Conservation (phyloP, 2,113 vertebrate species). For the Fulmarus glacialis region DNA sequence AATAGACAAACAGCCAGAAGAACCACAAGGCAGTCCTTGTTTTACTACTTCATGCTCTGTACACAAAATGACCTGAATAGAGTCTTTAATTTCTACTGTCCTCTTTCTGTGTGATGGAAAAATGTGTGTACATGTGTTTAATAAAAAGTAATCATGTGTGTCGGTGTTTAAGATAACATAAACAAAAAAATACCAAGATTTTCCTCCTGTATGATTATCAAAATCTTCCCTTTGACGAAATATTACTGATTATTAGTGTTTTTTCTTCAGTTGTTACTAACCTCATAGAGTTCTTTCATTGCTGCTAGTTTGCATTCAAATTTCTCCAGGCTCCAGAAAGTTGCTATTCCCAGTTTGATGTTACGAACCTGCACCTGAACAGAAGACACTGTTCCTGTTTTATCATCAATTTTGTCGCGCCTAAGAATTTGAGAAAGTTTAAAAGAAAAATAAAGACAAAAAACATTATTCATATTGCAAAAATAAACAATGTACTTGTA, state of each 20-base stretch:
- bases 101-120: neutral
- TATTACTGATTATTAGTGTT: neutral
- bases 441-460: neutral
- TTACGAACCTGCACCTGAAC: conserved; percentile 88
- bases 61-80: neutral
- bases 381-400: conserved; percentile 38
- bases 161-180: neutral
- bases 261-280: conserved; percentile 56
- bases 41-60: neutral
- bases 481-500: neutral
- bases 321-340: conserved; percentile 92
- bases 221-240: neutral
- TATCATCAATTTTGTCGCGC: conserved; percentile 74
- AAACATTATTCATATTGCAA: neutral
- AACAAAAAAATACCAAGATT: neutral
- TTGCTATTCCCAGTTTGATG: conserved; percentile 85
- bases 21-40: neutral
- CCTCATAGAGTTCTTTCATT: conserved; percentile 93
- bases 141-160: rapidly evolving
- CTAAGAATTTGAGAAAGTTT: conserved; percentile 63
- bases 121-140: rapidly evolving
- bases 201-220: neutral
- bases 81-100: neutral
- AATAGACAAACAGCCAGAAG: neutral
- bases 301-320: conserved; percentile 91